Percentiles rank a stretch among this genome's conserved stretches.
phyloP scores from a whole-genome alignment of 2,113 vertebrate species.

The Lepisosteus oculatus region DNA sequence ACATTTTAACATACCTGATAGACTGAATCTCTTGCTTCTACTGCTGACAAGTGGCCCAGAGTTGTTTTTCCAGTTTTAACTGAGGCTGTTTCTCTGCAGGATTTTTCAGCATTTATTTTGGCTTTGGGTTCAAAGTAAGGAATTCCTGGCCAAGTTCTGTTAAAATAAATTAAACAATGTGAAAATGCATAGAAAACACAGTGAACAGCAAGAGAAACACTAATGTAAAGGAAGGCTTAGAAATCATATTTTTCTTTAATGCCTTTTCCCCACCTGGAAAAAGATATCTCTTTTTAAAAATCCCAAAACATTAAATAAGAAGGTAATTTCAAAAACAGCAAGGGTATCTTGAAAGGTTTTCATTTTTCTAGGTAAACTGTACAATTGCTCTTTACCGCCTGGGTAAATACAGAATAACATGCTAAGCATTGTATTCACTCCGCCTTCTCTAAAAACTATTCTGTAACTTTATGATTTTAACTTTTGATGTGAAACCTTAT shows the following conservation, averaged over 20 bases:
- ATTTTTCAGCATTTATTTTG: conserved; percentile 35
- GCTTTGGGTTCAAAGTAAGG: conserved; percentile 35
- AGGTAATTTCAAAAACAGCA: no score
- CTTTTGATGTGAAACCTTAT: no score
- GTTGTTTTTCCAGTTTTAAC: conserved; percentile 74
- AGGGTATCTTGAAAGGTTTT: no score
- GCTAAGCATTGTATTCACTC: no score
- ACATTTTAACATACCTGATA: conserved; percentile 50
- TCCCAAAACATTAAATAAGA: no score
- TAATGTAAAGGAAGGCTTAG: neutral
- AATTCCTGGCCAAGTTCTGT: conserved; percentile 78
- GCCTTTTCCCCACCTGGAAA: no score
- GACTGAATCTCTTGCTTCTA: conserved; percentile 59
- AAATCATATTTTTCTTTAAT: neutral
- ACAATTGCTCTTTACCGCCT: no score
- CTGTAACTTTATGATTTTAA: no score
- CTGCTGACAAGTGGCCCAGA: conserved; percentile 55
- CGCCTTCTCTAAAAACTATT: no score
- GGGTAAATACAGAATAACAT: no score
- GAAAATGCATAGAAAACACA: neutral
- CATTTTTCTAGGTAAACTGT: no score
- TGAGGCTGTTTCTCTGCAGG: conserved; percentile 55
- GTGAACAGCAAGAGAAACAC: neutral
- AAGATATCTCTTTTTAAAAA: no score
- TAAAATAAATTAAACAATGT: conserved; percentile 13